Evolutionary conservation across 2,797 vertebrate species (phyloP).

Genomic region (Diceros bicornis): DNA sequence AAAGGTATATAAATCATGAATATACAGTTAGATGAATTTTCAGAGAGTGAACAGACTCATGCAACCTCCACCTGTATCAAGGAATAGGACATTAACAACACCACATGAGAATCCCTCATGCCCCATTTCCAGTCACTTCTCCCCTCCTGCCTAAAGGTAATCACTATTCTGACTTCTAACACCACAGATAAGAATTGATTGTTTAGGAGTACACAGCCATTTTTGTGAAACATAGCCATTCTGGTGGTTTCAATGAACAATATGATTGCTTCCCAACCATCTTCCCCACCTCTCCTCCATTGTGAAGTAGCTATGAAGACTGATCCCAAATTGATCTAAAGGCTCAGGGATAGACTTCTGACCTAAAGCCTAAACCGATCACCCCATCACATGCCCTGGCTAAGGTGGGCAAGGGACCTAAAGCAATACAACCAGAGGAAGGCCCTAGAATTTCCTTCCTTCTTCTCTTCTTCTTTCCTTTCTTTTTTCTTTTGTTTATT

Average conservation of each 20-base stretch:
- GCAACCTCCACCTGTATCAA: neutral
- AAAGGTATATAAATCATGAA: neutral
- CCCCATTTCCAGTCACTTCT: no score
- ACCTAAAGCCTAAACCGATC: neutral
- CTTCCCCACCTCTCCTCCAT: accelerated
- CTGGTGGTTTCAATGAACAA: neutral
- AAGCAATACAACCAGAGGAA: neutral
- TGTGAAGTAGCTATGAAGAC: neutral
- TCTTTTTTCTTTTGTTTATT: neutral
- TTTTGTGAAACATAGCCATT: neutral
- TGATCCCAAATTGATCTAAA: neutral
- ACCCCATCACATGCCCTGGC: neutral
- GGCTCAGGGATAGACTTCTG: neutral
- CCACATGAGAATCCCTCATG: no score
- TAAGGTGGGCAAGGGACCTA: neutral
- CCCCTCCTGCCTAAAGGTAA: neutral
- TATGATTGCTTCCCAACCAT: neutral
- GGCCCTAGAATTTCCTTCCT: neutral
- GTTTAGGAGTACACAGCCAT: neutral
- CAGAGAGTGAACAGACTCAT: neutral
- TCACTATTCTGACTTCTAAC: neutral
- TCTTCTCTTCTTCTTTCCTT: neutral
- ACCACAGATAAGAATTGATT: neutral
- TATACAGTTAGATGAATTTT: neutral
- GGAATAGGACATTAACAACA: neutral